phyloP scores from a whole-genome alignment of 2,797 vertebrate species.

The Alca torda region DNA sequence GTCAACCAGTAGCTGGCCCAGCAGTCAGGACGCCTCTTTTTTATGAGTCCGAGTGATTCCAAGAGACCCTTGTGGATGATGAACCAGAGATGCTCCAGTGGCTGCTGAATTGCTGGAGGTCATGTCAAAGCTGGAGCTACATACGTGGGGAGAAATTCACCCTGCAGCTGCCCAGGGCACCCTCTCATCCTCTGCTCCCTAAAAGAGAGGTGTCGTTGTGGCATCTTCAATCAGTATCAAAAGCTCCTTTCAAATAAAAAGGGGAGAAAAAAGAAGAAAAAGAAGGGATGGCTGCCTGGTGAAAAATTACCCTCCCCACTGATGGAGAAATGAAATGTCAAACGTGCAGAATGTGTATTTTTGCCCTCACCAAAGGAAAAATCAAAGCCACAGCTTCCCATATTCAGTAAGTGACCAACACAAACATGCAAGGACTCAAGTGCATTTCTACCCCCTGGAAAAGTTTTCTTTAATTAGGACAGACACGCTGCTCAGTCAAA shows the following conservation, averaged over 20 bases:
- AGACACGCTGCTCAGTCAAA: slow-evolving; percentile 19
- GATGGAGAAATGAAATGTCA: neutral
- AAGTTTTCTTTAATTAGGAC: slow-evolving; percentile 49
- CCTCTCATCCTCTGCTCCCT: neutral
- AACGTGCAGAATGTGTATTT: neutral
- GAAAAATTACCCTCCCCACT: neutral
- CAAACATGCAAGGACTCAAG: slow-evolving; percentile 1
- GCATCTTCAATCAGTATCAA: slow-evolving; percentile 7
- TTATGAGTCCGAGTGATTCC: neutral
- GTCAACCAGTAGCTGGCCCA: neutral
- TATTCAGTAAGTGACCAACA: slow-evolving; percentile 38
- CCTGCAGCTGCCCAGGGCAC: neutral
- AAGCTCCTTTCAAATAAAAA: neutral
- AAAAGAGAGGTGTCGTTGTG: neutral
- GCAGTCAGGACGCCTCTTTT: neutral
- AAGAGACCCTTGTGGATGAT: neutral
- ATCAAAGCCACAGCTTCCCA: slow-evolving; percentile 30
- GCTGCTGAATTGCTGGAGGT: neutral
- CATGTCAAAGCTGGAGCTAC: neutral
- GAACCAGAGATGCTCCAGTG: neutral
- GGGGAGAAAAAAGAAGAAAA: neutral
- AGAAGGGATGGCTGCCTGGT: neutral
- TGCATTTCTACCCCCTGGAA: slow-evolving; percentile 40
- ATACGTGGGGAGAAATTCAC: neutral
- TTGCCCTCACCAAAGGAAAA: slow-evolving; percentile 34